Evolutionary conservation across 2,888 invertebrate species (phyloP).

Genomic region (Latheticus oryzae): DNA sequence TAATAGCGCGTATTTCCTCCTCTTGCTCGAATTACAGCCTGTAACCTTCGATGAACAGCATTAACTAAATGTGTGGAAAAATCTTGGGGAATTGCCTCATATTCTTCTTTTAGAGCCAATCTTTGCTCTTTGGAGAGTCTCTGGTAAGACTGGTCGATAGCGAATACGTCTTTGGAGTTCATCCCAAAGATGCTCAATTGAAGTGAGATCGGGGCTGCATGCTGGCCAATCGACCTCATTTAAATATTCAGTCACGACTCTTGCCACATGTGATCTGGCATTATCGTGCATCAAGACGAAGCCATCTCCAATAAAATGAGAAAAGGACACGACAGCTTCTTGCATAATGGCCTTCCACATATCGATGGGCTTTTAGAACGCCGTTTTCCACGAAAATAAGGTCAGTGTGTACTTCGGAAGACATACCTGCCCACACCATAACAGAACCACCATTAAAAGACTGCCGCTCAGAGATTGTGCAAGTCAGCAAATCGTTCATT

Average conservation of each 20-base stretch:
- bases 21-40: background rate
- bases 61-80: too few species aligned
- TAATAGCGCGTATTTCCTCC: conserved; percentile 8
- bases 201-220: background rate
- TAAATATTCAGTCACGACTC: background rate
- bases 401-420: conserved; percentile 32
- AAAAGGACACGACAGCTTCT: conserved; percentile 21
- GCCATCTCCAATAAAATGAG: conserved; percentile 6
- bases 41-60: background rate
- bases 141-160: too few species aligned
- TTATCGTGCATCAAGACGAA: conserved; percentile 21
- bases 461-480: background rate
- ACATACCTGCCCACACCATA: conserved; percentile 33
- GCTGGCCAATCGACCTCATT: background rate
- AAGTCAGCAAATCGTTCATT: conserved; percentile 1
- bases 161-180: background rate
- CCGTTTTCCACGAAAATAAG: conserved; percentile 18
- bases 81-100: too few species aligned
- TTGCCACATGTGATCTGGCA: conserved; percentile 1
- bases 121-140: too few species aligned
- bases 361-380: conserved; percentile 9
- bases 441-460: conserved; percentile 22
- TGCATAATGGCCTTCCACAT: conserved; percentile 16
- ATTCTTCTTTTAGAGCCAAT: too few species aligned
- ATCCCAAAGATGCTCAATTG: conserved; percentile 3